Evolutionary conservation across 1,140 invertebrate species (phyloP), one percentile per base, ranked within the genome.

Genomic region (Nilaparvata lugens): DNA sequence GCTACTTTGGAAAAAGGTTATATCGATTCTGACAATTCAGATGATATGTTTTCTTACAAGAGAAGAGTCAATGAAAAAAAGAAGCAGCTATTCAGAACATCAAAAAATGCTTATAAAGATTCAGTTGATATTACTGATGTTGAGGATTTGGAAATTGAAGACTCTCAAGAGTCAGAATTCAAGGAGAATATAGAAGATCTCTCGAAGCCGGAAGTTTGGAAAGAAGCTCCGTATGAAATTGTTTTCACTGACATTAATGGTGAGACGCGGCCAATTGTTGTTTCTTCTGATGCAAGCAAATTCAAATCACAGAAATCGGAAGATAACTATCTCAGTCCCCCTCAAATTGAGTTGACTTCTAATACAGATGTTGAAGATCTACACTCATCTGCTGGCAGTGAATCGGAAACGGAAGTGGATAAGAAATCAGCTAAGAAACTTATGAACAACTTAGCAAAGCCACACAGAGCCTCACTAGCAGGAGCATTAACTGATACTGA

Each of bases 71-170:
- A 9, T 35, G 31, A 35, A 1, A 35, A 35, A 11, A 35, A 35
- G 7, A 35, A 35, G 31, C 2, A 35, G 31, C 31, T 35, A 11
- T 35, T 35, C 31, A 35, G 31, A 35, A 11, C 1, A 35, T 6
- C 31, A 35, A 35, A 11, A 35, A 9, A 35, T 35, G 31, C 7
- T 35, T 35, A 35, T 35, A 35, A 9, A 35, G 31, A 35, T 11
- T 35, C 31, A 52, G 18, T 51, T 23, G 24, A 40, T 52, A 19
- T 54, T 40, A 60, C 59, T 57, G 65, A 65, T 43, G 54, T 54
- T 56, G 64, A 66, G 51, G 61, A 64, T 54, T 28, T 68, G 58
- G 60, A 64, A 55, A 57, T 48, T 45, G 62, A 61, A 42, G 65
- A 65, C 18, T 35, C 31, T 35, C 31, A 35, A 35, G 31, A 11